Base-by-base conservation (phyloP, 1,140 invertebrate genomes). In the Brachionus asplanchnoidis region DNA sequence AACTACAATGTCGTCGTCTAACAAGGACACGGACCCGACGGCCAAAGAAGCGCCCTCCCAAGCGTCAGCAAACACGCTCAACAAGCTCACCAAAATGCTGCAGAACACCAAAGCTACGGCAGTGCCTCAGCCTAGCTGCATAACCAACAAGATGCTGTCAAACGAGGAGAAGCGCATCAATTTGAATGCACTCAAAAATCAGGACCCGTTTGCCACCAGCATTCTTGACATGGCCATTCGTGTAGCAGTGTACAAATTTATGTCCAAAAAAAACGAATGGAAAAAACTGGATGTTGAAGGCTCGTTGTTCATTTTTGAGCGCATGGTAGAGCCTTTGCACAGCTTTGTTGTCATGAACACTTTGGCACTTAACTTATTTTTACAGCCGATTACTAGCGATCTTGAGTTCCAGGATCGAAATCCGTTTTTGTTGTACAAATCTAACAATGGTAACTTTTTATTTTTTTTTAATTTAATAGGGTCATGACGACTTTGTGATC, bases 331-430 rank as follows among this genome's bases (percentile, higher is more conserved):
- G 28, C 79, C 79, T 14, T 65, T 82, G 79, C 79, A 82, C 20
- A 82, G 79, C 42, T 82, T 82, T 68, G 79, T 68, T 68, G 79
- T 82, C 14, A 82, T 82, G 79, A 82, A 82, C 26, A 82, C 79
- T 36, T 50, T 82, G 9, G 79, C 79, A 9, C 79, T 82, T 40
- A 82, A 82, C 40, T 65, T 82, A 14, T 82, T 82, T 14, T 20
- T 82, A 42, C 79, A 82, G 23, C 65, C 79, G 53, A 82, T 82
- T 23, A 66, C 79, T 12, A 65, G 53, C 20, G 79, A 82, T 68
- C 79, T 82, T 44, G 79, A 82, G 26, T 82, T 82, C 28, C 79
- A 82, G 28, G 79, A 82, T n/a, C 53, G 79, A 23, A 82, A 82
- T 36, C 79, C 79, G 1, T 82, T 65, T 68, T 46, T 82, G 42